phyloP scores from a whole-genome alignment of 1,140 invertebrate species.

The Bombus confusus region DNA sequence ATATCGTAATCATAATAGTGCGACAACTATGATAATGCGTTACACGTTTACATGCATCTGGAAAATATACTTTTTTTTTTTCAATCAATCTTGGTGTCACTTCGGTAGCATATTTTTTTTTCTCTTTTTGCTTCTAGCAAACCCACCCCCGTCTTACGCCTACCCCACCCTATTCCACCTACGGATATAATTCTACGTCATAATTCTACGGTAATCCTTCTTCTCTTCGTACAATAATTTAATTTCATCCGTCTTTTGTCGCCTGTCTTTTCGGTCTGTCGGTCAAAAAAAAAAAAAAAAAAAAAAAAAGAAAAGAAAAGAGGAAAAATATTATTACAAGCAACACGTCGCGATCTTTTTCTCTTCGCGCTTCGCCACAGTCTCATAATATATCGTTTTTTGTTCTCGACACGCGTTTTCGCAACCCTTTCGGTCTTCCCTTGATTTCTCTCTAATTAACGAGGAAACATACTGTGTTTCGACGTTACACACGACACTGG shows the following conservation, averaged over 20 bases:
- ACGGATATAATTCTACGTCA: neutral
- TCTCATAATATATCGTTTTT: neutral
- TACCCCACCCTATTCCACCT: neutral
- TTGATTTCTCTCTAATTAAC: constrained; percentile 4
- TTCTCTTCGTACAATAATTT: neutral
- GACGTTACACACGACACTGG: constrained; percentile 54
- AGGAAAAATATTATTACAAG: neutral
- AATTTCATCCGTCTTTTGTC: neutral
- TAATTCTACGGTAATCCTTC: neutral
- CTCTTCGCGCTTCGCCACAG: neutral
- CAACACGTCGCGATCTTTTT: neutral
- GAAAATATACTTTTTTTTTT: constrained; percentile 35
- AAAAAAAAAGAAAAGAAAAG: constrained; percentile 23
- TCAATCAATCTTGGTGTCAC: constrained; percentile 30
- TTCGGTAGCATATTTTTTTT: neutral
- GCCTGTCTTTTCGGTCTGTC: constrained; percentile 48
- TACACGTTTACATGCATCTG: constrained; percentile 53
- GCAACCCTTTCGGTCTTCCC: neutral
- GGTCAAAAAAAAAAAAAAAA: constrained; percentile 22
- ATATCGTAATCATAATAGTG: constrained; percentile 77
- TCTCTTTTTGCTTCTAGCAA: constrained; percentile 28
- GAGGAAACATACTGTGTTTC: constrained; percentile 24
- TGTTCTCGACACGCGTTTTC: neutral
- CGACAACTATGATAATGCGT: constrained; percentile 66
- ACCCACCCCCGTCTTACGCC: neutral